Evolutionary conservation across 2,888 invertebrate genomes (phyloP), one percentile per base, ranked within the genome.

Genomic region (Nesidiocoris tenuis): DNA sequence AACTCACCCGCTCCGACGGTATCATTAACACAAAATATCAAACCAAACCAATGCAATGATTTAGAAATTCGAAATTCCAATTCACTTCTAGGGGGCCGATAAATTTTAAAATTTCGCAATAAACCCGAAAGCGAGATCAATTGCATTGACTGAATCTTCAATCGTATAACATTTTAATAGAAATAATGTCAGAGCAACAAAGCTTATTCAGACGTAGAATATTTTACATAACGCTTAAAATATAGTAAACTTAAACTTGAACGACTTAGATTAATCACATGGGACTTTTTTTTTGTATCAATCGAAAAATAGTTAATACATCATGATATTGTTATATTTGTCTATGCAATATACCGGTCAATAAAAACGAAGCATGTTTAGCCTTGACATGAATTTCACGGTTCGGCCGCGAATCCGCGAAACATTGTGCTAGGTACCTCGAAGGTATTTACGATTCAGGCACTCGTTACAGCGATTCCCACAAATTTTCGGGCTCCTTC

Each of bases 261-360:
- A 59, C 70, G 70, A 70, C 70, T 70, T 70, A 70, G 70, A 70
- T 59, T 70, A 70, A 59, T 70, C 70, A 70, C 70, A 70, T 24
- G 70, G 59, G 61, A 21, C 67, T 59, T 5, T 19, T n/a, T n/a
- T n/a, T n/a, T 39, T 39, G 12, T 39, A 39, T 39, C n/a, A 39
- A 39, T 39, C 39, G 39, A 39, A 39, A 39, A 39, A 39, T 39
- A 39, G 39, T 39, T 39, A 39, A 7, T 39, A 39, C 3, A 7
- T 39, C 39, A 39, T 39, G 39, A 39, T 39, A 39, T n/a, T 12
- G 39, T 39, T 3, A 39, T 39, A 7, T 39, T 39, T n/a, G n/a
- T n/a, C n/a, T n/a, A n/a, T n/a, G n/a, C n/a, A 39, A 39, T 39
- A 3, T 39, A 39, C 3, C 3, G 39, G 39, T 39, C 39, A 39